Base-by-base conservation (phyloP, 2,797 vertebrate genomes). In the Anabas testudineus region DNA sequence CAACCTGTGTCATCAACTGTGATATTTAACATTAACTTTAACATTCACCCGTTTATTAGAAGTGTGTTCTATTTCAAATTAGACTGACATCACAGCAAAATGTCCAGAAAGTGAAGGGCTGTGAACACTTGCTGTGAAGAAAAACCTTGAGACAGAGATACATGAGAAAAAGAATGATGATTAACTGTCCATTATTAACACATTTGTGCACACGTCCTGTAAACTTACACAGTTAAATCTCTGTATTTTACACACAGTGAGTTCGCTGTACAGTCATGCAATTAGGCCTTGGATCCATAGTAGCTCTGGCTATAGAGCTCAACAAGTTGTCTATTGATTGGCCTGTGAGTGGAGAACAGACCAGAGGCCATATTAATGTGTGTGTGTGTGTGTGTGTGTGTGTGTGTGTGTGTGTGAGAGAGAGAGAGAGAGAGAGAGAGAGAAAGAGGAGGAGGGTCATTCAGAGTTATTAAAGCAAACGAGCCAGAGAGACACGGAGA, bases 321-420 rank as follows among this genome's bases (percentile, higher is more conserved):
- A 81, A 87, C 85, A 79, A 85, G 82, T 77, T 87, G 77, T 87
- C 78, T 81, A 85, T 87, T 83, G 85, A 87, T 83, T 74, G 65
- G 42, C 58, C 69, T 79, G 69, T 60, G 82, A 83, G 80, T 71
- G 74, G 69, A 76, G 80, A 82, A 82, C 81, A 84, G 82, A 81
- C 78, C 80, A 85, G 82, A 74, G 80, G 79, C 82, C 77, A 82
- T 80, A 74, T 68, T 78, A 68, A 78, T 70, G 53, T 75, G 13
- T 14, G 41, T 61, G 56, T 58, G 69, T 68, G 47, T 55, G 62
- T 42, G 61, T 15, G 48, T 37, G 61, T 24, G 56, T 19, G 76
- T 39, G 49, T 55, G 62, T 42, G 61, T 15, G 48, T 37, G 61
- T 24, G 56, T 19, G 54, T 10, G 19, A 22, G 26, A 13, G 43